Evolutionary conservation across 64 coral and sea anemone species (phyloP), one percentile per base, ranked within the genome.

Genomic region (Pocillopora verrucosa): DNA sequence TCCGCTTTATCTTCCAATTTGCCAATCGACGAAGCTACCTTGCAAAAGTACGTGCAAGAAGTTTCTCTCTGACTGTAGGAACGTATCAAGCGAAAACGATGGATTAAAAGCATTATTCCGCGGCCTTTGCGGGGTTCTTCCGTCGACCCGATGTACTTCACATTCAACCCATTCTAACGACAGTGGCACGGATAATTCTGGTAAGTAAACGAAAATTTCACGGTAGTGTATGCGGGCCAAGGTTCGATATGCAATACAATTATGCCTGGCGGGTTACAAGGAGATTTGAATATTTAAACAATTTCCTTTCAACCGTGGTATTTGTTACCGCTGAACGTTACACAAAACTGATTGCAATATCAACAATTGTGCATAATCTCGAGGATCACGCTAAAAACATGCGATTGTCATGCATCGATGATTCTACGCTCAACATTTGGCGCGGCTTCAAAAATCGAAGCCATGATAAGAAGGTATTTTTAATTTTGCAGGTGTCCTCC

Each of bases 11-110:
- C 9, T 85, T 57, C 82, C 82, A 10, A 56, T 57, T 25, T 58
- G 82, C 57, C 4, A 36, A 26, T 7, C 34, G 30, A 0, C 16
- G 51, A 84, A 1, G 4, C 72, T 85, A 57, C 82, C 82, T 5
- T 85, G 64, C 15, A 72, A 85, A 85, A 16, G 13, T 0, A 38
- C 17, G 19, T 85, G 82, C 65, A 85, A 37, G 35, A 85, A 72
- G n/a, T 85, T 85, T 85, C 36, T 85, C 16, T 2, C 37, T 22
- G 64, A 57, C 3, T 85, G 82, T 19, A 17, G 72, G 16, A 4
- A 72, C 37, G 5, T 4, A 24, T 56, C 64, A 72, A n/a, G 16
- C 36, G 65, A 56, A 36, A 11, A 12, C 11, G 64, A 85, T 56
- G 82, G 82, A 72, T 41, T 85, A 12, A n/a, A 16, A 14, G 20